phyloP scores from a whole-genome alignment of 2,888 invertebrate genomes.

The Metopia argyrocephala region DNA sequence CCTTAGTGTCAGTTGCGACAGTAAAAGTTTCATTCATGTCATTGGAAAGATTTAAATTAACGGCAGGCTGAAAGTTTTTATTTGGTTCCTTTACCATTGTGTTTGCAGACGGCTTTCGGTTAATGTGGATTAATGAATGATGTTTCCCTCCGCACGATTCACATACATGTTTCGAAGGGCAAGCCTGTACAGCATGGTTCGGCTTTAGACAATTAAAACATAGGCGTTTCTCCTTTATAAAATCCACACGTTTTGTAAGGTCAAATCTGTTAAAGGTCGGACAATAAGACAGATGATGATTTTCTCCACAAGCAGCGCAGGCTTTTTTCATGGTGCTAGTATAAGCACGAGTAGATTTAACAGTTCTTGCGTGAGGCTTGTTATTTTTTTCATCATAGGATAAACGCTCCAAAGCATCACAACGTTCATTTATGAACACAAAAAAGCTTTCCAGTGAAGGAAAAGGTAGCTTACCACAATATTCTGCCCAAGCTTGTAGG shows the following conservation, averaged over 20 bases:
- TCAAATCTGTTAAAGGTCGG: background rate
- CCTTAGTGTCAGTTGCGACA: background rate
- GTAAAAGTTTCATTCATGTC: background rate
- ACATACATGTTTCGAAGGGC: constrained; percentile 28
- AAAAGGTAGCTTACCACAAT: no score
- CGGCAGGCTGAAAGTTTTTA: background rate
- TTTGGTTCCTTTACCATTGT: background rate
- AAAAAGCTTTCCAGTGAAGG: no score
- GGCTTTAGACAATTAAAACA: constrained; percentile 45
- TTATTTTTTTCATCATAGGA: no score
- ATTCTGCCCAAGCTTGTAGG: constrained; percentile 16
- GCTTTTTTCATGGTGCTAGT: background rate
- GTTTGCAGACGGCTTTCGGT: constrained; percentile 12
- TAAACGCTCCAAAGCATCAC: background rate
- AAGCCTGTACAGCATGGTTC: constrained; percentile 19
- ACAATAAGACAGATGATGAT: constrained; percentile 9
- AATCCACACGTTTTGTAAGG: background rate
- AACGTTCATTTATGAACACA: no score
- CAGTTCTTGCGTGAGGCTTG: no score
- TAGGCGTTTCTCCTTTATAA: constrained; percentile 11
- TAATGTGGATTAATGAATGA: constrained; percentile 18
- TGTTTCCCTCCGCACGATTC: constrained; percentile 32
- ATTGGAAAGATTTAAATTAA: no score
- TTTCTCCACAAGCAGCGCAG: constrained; percentile 3
- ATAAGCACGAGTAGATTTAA: background rate